These are phyloP conservation scores for Varanus komodoensis DNA, from an alignment of 2,113 vertebrate species.

Conservation along the genomic window DNA sequence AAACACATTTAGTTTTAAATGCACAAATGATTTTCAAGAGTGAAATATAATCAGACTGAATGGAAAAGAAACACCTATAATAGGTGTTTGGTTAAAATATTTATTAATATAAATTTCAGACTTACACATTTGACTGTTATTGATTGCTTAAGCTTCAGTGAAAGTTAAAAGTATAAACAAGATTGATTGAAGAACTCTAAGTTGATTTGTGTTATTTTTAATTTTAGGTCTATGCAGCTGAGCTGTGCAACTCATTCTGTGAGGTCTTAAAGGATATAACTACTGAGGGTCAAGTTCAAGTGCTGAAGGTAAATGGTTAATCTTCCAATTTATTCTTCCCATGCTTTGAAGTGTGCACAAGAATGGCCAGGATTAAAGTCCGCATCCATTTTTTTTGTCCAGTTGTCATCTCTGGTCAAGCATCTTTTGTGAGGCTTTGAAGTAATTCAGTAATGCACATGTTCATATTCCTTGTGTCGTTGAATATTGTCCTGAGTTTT, in stretches of 20 bases:
- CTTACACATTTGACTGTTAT: not conserved
- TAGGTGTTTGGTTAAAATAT: not conserved
- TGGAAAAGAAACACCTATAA: not conserved
- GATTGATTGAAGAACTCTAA: not conserved
- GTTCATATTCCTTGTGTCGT: not conserved
- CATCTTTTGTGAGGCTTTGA: not conserved
- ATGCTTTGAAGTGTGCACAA: not conserved
- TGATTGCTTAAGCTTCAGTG: not conserved
- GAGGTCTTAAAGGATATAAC: conserved; percentile 92
- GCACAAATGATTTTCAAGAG: not conserved
- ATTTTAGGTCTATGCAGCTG: conserved; percentile 88
- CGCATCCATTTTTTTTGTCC: not conserved
- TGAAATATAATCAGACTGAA: not conserved
- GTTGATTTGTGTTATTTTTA: conserved; percentile 42
- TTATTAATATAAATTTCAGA: not conserved
- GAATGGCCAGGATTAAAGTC: not conserved
- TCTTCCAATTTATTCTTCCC: conserved; percentile 10
- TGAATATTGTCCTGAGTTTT: not conserved
- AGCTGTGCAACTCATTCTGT: conserved; percentile 91
- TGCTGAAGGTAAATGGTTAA: conserved; percentile 84
- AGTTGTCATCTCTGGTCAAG: not conserved
- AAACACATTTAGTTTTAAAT: not conserved
- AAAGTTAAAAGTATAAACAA: not conserved
- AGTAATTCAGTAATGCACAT: not conserved
- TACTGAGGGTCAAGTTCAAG: conserved; percentile 94